Percentiles rank a stretch among this genome's conserved stretches.
Evolutionary conservation across 1,140 invertebrate genomes (phyloP).

Genomic region (Tetramorium simillimum): DNA sequence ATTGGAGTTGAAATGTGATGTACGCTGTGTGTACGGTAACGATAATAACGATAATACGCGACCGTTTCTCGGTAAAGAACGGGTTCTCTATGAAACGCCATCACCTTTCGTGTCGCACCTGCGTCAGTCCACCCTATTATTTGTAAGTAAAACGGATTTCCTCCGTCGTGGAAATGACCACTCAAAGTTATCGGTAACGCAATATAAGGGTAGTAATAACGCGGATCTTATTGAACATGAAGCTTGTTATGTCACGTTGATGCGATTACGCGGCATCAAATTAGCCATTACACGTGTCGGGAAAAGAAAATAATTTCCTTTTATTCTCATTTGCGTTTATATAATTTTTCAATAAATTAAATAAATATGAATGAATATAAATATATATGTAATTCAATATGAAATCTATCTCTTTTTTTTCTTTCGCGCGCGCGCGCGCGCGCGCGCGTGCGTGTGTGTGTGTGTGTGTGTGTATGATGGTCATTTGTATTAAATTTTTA

Average conservation of each 20-base stretch:
- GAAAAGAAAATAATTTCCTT: not conserved
- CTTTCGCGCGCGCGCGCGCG: too few relatives aligned
- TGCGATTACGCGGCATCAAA: not conserved
- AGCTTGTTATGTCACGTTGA: not conserved
- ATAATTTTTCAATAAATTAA: not conserved
- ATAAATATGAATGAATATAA: not conserved
- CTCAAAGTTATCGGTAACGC: constrained; percentile 32
- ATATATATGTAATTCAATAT: not conserved
- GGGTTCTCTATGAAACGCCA: constrained; percentile 1
- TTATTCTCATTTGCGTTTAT: not conserved
- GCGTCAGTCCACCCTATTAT: constrained; percentile 44
- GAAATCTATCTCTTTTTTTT: not conserved
- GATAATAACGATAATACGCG: constrained; percentile 18
- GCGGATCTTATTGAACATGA: constrained; percentile 20
- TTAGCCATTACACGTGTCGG: not conserved
- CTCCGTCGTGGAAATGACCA: constrained; percentile 38
- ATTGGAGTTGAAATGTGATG: constrained; percentile 12
- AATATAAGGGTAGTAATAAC: constrained; percentile 1
- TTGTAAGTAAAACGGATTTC: constrained; percentile 51
- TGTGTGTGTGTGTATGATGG: not conserved
- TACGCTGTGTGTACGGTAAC: not conserved
- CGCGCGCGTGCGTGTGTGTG: too few relatives aligned
- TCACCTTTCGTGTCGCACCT: constrained; percentile 46
- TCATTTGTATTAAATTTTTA: not conserved
- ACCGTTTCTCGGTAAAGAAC: constrained; percentile 35